phyloP scores from a whole-genome alignment of 2,113 vertebrate genomes.

The Anoura caudifer region DNA sequence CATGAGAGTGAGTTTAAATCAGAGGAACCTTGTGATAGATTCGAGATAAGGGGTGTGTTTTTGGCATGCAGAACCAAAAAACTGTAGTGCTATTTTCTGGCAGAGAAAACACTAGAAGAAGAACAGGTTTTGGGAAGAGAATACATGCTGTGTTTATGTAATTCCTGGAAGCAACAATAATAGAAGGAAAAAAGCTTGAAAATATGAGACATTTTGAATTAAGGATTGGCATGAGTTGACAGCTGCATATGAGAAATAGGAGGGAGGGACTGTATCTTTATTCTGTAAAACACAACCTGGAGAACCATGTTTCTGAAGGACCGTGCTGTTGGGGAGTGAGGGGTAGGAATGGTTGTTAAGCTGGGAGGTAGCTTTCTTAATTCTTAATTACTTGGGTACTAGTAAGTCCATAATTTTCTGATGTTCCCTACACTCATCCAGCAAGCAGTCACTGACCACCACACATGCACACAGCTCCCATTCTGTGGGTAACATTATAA shows the following conservation, averaged over 20 bases:
- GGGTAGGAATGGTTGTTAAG: not conserved
- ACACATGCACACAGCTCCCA: not conserved
- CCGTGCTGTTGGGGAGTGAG: not conserved
- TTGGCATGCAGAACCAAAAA: not conserved
- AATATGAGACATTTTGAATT: not conserved
- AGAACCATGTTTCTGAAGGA: not conserved
- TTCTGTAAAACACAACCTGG: not conserved
- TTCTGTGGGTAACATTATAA: not conserved
- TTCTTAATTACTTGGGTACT: not conserved
- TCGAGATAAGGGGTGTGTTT: not conserved
- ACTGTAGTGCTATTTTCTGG: not conserved
- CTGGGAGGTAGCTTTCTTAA: not conserved
- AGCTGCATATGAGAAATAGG: not conserved
- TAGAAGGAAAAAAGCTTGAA: not conserved
- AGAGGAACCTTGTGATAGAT: not conserved
- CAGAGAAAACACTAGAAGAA: not conserved
- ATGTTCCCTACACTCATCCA: not conserved
- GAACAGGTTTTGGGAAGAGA: not conserved
- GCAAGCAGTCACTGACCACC: not conserved
- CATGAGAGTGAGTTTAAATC: not conserved
- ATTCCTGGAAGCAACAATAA: not conserved
- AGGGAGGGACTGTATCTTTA: not conserved
- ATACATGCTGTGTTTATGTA: not conserved
- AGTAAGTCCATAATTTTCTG: not conserved
- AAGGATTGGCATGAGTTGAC: not conserved